Evolutionary conservation across 2,113 vertebrate species (phyloP).

Genomic region (Burhinus bistriatus): DNA sequence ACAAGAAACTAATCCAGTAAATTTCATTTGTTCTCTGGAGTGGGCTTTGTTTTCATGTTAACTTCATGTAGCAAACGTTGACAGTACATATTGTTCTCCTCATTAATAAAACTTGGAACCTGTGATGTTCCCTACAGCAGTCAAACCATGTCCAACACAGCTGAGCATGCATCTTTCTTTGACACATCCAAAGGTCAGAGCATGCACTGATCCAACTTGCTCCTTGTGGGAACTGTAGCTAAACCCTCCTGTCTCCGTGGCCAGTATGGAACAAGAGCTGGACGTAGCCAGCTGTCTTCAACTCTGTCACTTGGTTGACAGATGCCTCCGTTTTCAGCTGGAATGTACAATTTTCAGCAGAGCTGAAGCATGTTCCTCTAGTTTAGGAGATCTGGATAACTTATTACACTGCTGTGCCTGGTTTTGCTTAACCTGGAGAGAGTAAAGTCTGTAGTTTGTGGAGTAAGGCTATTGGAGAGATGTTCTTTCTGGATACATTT

Average conservation of each 20-base stretch:
- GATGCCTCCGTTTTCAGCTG: background rate
- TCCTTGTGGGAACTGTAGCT: background rate
- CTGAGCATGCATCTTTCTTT: conserved; percentile 13
- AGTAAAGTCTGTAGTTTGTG: background rate
- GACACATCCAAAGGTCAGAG: conserved; percentile 26
- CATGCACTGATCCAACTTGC: background rate
- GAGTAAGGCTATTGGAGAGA: background rate
- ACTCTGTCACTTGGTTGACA: background rate
- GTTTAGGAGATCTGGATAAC: background rate
- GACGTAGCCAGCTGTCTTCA: background rate
- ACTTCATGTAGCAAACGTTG: conserved; percentile 6
- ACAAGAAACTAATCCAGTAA: conserved; percentile 29
- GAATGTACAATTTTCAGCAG: background rate
- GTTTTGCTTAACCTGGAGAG: background rate
- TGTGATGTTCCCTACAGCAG: conserved; percentile 1
- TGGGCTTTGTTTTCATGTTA: conserved; percentile 42
- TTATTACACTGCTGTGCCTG: background rate
- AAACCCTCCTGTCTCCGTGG: background rate
- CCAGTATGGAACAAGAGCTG: background rate
- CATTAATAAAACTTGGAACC: conserved; percentile 46
- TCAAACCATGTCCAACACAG: background rate
- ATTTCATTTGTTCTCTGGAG: conserved; percentile 39
- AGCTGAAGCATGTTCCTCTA: background rate
- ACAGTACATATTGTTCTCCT: conserved; percentile 28
- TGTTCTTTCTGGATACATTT: background rate